Evolutionary conservation across 2,797 vertebrate genomes (phyloP).

Genomic region (Fringilla coelebs): DNA sequence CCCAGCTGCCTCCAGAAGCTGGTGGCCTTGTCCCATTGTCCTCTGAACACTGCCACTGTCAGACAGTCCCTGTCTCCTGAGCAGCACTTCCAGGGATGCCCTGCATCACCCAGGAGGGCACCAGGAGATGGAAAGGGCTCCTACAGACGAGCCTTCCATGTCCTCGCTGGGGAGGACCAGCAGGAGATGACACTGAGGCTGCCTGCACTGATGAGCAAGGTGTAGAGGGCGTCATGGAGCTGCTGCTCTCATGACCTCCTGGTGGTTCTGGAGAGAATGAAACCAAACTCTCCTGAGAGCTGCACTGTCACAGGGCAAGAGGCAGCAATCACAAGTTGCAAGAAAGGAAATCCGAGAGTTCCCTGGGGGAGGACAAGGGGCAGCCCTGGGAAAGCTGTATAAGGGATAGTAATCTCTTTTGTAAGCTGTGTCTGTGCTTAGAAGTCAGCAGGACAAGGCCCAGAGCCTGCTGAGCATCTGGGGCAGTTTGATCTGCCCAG

Average conservation of each 20-base stretch:
- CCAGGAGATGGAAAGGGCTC: neutral
- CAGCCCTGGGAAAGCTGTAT: neutral
- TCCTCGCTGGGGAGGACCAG: rapidly evolving
- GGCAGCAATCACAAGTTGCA: neutral
- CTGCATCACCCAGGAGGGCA: neutral
- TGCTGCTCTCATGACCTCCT: neutral
- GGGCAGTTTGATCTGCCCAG: neutral
- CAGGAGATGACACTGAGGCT: neutral
- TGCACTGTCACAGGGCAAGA: neutral
- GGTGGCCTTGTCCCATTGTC: neutral
- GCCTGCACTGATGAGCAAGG: neutral
- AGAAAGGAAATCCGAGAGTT: neutral
- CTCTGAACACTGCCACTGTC: neutral
- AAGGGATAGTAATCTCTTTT: neutral
- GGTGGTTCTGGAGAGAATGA: neutral
- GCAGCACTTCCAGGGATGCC: neutral
- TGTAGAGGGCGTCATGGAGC: neutral
- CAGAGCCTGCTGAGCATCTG: neutral
- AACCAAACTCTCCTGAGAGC: neutral
- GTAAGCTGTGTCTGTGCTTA: neutral
- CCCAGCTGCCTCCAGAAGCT: too few species aligned
- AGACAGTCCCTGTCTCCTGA: neutral
- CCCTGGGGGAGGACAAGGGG: neutral
- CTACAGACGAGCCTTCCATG: neutral
- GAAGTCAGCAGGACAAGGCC: neutral